Conservation (phyloP, 2,797 vertebrate genomes). For the Myripristis murdjan region DNA sequence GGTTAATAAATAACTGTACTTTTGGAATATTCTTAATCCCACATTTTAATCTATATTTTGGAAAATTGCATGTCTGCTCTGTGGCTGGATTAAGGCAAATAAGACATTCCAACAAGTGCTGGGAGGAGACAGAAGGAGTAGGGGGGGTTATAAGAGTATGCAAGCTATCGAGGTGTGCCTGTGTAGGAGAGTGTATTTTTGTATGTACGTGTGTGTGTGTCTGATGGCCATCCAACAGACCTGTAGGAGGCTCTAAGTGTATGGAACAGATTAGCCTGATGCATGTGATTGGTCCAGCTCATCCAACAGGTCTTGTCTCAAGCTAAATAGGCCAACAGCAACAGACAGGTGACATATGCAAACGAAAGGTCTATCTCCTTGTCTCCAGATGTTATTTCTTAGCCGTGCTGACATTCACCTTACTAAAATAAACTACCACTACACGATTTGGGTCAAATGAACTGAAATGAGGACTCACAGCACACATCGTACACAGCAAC, state of each 20-base stretch:
- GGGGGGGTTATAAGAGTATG: slow-evolving; percentile 18
- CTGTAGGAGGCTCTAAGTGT: slow-evolving; percentile 47
- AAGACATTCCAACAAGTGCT: slow-evolving; percentile 50
- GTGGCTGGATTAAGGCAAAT: slow-evolving; percentile 67
- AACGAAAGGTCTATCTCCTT: slow-evolving; percentile 1
- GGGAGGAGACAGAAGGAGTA: slow-evolving; percentile 29
- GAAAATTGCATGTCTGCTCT: slow-evolving; percentile 66
- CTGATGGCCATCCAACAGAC: slow-evolving; percentile 37
- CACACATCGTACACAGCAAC: neutral
- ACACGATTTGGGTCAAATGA: neutral
- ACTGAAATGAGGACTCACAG: slow-evolving; percentile 14
- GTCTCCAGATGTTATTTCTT: slow-evolving; percentile 62
- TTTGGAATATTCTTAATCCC: slow-evolving; percentile 65
- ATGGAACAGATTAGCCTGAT: slow-evolving; percentile 66
- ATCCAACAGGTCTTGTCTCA: slow-evolving; percentile 54
- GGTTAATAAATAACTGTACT: slow-evolving; percentile 66
- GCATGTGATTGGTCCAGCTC: slow-evolving; percentile 65
- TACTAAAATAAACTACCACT: neutral
- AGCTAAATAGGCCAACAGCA: slow-evolving; percentile 61
- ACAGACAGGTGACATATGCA: slow-evolving; percentile 60
- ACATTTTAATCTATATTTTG: too few species aligned
- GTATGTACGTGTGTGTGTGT: slow-evolving; percentile 16
- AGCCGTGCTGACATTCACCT: slow-evolving; percentile 30
- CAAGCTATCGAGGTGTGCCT: slow-evolving; percentile 28
- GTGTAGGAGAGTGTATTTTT: slow-evolving; percentile 1